Base-by-base conservation (phyloP, 2,113 vertebrate species). In the Sturnira hondurensis region DNA sequence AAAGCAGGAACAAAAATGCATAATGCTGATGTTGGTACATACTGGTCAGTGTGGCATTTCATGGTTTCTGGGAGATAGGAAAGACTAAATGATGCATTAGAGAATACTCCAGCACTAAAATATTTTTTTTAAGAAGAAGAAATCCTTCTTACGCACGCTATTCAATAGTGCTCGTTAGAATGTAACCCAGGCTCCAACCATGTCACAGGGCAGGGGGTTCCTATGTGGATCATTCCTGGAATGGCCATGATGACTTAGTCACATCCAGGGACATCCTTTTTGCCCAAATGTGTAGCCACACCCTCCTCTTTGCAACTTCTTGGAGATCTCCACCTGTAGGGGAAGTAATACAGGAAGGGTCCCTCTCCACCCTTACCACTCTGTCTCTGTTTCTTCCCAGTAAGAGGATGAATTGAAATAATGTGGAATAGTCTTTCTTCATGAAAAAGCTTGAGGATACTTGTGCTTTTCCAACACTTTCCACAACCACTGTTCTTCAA, bases 401-500 rank as follows among this genome's bases (percentile, higher is more conserved):
- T 8, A 89, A 71, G 16, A 78, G 45, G 6, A 95, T 7, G 3
- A 31, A 9, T 54, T 36, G 19, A 80, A 89, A 74, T 3, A 89
- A 17, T 41, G 71, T 41, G 10, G 52, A 31, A 65, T 5, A 47
- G 17, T 56, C 22, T 38, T 73, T 92, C 8, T 33, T 85, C 22
- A n/a, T 12, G 31, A 20, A 16, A 16, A 12, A 1, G 4, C 11
- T 61, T 0, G 1, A 84, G 58, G 22, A 45, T n/a, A 61, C 2
- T 33, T 78, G 28, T 6, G 58, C 33, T 70, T 68, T 70, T 67
- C 47, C 16, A 74, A 77, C 3, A 45, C 9, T 43, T 73, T 73
- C 38, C 38, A 71, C 1, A 9, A 47, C 16, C 5, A 26, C 43
- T 19, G 1, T 63, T 88, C 20, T 54, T 22, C 65, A 67, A 26